Evolutionary conservation across 2,888 invertebrate species (phyloP), one percentile per base, ranked within the genome.

Genomic region (Cataglyphis livida): DNA sequence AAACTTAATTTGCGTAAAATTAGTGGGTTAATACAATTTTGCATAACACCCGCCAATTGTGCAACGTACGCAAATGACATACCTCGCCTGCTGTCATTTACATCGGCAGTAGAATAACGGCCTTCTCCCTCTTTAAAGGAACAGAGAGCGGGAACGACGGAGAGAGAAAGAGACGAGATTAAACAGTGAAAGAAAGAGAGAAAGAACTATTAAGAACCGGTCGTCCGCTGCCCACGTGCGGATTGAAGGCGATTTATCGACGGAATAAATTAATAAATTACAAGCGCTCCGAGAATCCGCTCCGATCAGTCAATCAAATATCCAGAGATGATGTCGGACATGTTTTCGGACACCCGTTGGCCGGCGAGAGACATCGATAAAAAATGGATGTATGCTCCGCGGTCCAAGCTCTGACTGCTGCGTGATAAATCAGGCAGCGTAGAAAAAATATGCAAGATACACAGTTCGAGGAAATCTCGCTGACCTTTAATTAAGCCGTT

Each of bases 241-340:
- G 88, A 88, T 89, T 87, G 82, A 87, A 84, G 84, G 84, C 88
- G 88, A 91, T 91, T 92, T 91, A 90, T 92, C 84, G 85, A 44
- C 44, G 41, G 91, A 89, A 92, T 92, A 91, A 86, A 90, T 92
- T 89, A 91, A 92, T 90, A 90, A 87, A 90, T 90, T 87, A 89
- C 84, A 59, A 51, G n/a, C 68, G 44, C 79, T 78, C 75, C 73
- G 64, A 70, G 81, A 74, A 68, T 84, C 78, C 61, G 54, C 48
- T 81, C 54, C 82, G 82, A 87, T 87, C 87, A 70, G 86, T 87
- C 82, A 84, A 84, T 86, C 84, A 70, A 79, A 71, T 59, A 71
- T 71, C 73, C 59, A 18, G 7, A 15, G 66, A 76, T 41, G 70
- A 76, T 28, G 28, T 54, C n/a, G 76, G 28, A 28, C 54, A 59